Conservation (phyloP, 2,888 invertebrate species). For the Cabera pusaria region DNA sequence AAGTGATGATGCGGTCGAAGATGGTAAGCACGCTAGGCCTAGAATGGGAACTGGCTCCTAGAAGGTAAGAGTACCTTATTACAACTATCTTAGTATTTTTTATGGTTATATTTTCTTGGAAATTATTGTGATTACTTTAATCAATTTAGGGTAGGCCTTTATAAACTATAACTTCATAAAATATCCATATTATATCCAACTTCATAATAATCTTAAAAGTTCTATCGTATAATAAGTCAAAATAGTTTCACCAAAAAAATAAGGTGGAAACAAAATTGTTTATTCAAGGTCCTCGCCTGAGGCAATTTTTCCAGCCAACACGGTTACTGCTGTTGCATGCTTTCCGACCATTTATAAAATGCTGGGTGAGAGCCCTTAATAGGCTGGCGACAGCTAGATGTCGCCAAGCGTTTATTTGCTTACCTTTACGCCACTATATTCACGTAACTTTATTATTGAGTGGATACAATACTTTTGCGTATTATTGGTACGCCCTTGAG, state of each 20-base stretch:
- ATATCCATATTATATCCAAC: too few species aligned
- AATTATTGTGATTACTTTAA: too few species aligned
- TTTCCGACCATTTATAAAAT: constrained; percentile 68
- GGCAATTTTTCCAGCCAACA: constrained; percentile 59
- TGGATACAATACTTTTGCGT: constrained; percentile 37
- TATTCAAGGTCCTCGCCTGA: constrained; percentile 54
- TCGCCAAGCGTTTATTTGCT: constrained; percentile 73
- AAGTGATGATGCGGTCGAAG: too few species aligned
- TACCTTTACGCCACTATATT: constrained; percentile 57
- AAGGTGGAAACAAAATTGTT: constrained; percentile 52
- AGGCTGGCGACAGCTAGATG: constrained; percentile 80
- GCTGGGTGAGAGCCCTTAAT: constrained; percentile 75
- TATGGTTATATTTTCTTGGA: too few species aligned
- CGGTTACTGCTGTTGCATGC: constrained; percentile 65
- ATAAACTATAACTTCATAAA: too few species aligned
- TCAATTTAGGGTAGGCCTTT: too few species aligned
- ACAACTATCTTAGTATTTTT: too few species aligned
- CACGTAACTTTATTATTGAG: constrained; percentile 53
- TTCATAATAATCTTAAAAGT: too few species aligned
- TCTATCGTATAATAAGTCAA: constrained; percentile 2
- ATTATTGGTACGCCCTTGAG: constrained; percentile 27
- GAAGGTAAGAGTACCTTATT: too few species aligned
- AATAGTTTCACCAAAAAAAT: constrained; percentile 10
- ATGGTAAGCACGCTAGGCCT: too few species aligned
- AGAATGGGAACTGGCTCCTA: too few species aligned